Conservation (phyloP, 2,113 vertebrate species). For the Sturnus vulgaris region DNA sequence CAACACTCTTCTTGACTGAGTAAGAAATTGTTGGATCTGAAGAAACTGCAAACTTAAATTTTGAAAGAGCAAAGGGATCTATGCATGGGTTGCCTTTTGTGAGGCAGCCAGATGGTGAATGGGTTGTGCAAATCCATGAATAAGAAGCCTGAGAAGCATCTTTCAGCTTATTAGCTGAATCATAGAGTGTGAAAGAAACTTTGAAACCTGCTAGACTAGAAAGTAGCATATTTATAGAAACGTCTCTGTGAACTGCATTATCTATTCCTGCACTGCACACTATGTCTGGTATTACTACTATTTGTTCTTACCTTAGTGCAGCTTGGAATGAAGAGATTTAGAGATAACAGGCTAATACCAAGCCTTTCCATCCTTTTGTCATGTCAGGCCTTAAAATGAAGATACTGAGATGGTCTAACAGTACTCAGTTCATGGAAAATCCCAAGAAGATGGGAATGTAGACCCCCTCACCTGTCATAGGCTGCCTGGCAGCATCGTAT, state of each 20-base stretch:
- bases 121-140: conserved; percentile 51
- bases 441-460: background rate
- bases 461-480: background rate
- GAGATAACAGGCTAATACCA: background rate
- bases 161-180: conserved; percentile 67
- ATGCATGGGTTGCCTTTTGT: conserved; percentile 31
- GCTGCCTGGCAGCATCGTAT: background rate
- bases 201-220: conserved; percentile 61
- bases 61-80: background rate
- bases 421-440: background rate
- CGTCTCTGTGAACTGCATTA: background rate
- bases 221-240: conserved; percentile 58
- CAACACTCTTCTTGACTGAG: background rate
- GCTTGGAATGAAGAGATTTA: background rate
- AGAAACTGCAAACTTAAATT: background rate
- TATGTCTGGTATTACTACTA: background rate
- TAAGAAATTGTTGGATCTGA: background rate
- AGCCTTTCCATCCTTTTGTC: background rate
- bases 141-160: conserved; percentile 45
- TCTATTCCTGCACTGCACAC: background rate
- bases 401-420: background rate
- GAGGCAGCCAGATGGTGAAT: conserved; percentile 63
- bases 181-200: conserved; percentile 61
- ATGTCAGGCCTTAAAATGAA: background rate
- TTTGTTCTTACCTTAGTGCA: conserved; percentile 27